Percentiles rank a stretch among this genome's conserved stretches.
phyloP scores from a whole-genome alignment of 2,113 vertebrate species.

The Platichthys stellatus region DNA sequence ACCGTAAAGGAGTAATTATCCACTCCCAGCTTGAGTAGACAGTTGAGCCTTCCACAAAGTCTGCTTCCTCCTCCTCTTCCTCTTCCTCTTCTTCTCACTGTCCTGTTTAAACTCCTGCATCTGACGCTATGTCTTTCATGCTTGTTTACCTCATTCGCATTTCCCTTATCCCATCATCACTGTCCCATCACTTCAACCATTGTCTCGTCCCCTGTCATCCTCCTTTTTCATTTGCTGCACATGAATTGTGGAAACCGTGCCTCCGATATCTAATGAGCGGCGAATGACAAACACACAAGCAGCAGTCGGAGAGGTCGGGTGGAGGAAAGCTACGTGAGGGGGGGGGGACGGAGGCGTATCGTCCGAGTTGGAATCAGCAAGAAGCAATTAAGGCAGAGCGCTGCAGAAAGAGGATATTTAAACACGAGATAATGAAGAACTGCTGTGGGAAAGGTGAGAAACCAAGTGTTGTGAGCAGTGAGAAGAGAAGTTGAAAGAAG shows the following conservation, averaged over 20 bases:
- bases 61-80: conserved; percentile 5
- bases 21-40: conserved; percentile 38
- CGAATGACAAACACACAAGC: neutral
- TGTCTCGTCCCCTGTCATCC: neutral
- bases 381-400: conserved; percentile 33
- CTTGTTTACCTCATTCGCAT: conserved; percentile 14
- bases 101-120: conserved; percentile 13
- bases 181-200: neutral
- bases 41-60: conserved; percentile 42
- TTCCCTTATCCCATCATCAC: neutral
- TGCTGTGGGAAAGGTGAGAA: neutral
- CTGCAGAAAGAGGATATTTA: conserved; percentile 8
- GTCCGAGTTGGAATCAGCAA: neutral
- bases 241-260: neutral
- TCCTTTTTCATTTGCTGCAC: conserved; percentile 7
- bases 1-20: conserved; percentile 58
- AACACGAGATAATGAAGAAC: conserved; percentile 6
- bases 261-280: conserved; percentile 32
- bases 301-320: neutral
- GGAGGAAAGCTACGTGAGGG: neutral
- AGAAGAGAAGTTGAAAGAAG: neutral
- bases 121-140: conserved; percentile 18
- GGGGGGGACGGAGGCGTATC: neutral
- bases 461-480: neutral
- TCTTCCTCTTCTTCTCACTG: conserved; percentile 13